Evolutionary conservation across 2,888 invertebrate genomes (phyloP).

Genomic region (Heliconius charithonia): DNA sequence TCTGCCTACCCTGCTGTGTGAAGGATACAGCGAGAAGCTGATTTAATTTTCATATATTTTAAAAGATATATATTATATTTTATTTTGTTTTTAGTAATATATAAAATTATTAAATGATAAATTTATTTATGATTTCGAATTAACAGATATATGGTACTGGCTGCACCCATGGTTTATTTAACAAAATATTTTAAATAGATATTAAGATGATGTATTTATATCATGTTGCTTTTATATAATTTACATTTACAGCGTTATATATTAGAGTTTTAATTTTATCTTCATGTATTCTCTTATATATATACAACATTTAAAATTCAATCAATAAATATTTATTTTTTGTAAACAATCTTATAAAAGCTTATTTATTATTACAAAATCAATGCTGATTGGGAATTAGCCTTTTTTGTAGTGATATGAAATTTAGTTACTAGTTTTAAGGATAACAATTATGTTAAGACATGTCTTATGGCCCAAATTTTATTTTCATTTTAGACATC

Average conservation of each 20-base stretch:
- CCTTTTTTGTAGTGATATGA: not conserved
- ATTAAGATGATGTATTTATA: not conserved
- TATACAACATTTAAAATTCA: not conserved
- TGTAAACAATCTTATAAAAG: not conserved
- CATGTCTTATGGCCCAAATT: conserved; percentile 3
- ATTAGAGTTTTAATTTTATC: not conserved
- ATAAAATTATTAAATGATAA: not conserved
- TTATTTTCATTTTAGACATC: conserved; percentile 18
- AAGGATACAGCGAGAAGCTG: too few species aligned
- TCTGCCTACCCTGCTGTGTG: too few species aligned
- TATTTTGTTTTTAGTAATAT: not conserved
- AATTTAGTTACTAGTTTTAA: not conserved
- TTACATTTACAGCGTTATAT: not conserved
- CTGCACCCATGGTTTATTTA: not conserved
- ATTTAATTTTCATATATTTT: too few species aligned
- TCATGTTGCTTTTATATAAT: not conserved
- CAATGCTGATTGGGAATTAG: not conserved
- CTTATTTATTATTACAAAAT: not conserved
- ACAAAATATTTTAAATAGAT: not conserved
- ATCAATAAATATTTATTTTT: not conserved
- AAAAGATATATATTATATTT: conserved; percentile 8
- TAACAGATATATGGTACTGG: not conserved
- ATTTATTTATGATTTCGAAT: not conserved
- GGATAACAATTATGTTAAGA: conserved; percentile 3
- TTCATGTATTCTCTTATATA: conserved; percentile 1